Conservation (phyloP, 2,797 vertebrate genomes). For the Nannoperca australis region DNA sequence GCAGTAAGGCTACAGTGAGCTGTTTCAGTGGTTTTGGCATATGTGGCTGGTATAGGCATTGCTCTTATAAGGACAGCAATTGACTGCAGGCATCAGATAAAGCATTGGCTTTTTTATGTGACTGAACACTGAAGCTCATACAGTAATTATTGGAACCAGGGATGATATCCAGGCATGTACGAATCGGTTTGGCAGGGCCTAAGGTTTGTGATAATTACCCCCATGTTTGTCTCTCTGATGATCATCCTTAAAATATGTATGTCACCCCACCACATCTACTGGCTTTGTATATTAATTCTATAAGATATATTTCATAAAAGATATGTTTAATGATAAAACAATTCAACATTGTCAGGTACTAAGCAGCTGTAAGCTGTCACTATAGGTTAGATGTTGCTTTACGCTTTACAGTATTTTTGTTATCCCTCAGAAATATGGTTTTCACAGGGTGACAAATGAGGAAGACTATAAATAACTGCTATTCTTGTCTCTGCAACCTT, state of each 20-base stretch:
- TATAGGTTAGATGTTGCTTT: neutral
- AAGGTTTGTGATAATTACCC: slow-evolving; percentile 54
- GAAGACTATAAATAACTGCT: slow-evolving; percentile 36
- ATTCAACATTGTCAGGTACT: too few species aligned
- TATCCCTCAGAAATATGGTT: slow-evolving; percentile 5
- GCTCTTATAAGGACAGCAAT: slow-evolving; percentile 1
- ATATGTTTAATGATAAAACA: neutral
- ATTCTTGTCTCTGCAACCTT: slow-evolving; percentile 52
- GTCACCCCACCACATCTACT: neutral
- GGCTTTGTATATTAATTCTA: neutral
- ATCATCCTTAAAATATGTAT: slow-evolving; percentile 13
- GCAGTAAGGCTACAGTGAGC: slow-evolving; percentile 11
- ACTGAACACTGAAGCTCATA: slow-evolving; percentile 39
- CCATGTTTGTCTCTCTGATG: slow-evolving; percentile 21
- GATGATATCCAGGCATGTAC: neutral
- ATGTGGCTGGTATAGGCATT: slow-evolving; percentile 6
- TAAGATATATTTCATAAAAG: neutral
- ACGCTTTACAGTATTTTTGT: neutral
- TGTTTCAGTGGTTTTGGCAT: slow-evolving; percentile 21
- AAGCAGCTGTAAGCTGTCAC: slow-evolving; percentile 4
- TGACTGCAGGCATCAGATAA: slow-evolving; percentile 44
- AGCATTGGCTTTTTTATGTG: slow-evolving; percentile 23
- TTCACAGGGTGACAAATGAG: slow-evolving; percentile 28
- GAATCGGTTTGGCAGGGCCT: slow-evolving; percentile 23
- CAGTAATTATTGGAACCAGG: slow-evolving; percentile 47